phyloP scores from a whole-genome alignment of 2,797 vertebrate species.

The Epinephelus malabaricus region DNA sequence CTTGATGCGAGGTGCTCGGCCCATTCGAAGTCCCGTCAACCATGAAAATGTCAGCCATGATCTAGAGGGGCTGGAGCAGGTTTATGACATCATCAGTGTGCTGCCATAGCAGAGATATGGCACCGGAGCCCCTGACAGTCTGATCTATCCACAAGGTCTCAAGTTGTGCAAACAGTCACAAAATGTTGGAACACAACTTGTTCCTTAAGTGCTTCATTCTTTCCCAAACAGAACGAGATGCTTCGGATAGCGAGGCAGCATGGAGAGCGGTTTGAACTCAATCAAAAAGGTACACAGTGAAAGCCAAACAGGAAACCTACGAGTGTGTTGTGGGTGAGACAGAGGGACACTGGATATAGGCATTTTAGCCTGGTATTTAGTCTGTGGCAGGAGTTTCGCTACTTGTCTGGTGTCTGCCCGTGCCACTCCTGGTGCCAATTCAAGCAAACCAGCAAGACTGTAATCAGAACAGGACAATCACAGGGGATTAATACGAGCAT shows the following conservation, averaged over 20 bases:
- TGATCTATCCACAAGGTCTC: slow-evolving; percentile 69
- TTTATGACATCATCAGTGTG: slow-evolving; percentile 87
- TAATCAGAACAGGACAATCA: slow-evolving; percentile 75
- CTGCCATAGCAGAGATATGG: slow-evolving; percentile 80
- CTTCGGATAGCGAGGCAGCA: slow-evolving; percentile 38
- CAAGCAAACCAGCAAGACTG: slow-evolving; percentile 76
- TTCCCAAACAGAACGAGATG: slow-evolving; percentile 51
- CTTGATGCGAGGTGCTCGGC: slow-evolving; percentile 68
- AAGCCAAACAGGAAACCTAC: slow-evolving; percentile 74
- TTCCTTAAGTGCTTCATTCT: slow-evolving; percentile 53
- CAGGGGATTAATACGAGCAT: slow-evolving; percentile 66
- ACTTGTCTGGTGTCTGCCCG: slow-evolving; percentile 56
- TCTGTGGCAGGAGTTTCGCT: slow-evolving; percentile 69
- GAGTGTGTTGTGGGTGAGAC: slow-evolving; percentile 67
- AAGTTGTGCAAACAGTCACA: slow-evolving; percentile 68
- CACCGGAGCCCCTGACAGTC: slow-evolving; percentile 32
- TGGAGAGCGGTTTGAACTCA: slow-evolving; percentile 53
- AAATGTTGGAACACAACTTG: slow-evolving; percentile 40
- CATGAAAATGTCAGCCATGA: slow-evolving; percentile 84
- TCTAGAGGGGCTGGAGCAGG: slow-evolving; percentile 75
- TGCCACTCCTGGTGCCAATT: slow-evolving; percentile 71
- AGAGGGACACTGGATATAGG: slow-evolving; percentile 66
- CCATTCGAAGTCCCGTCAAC: slow-evolving; percentile 77
- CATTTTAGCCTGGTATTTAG: slow-evolving; percentile 75
- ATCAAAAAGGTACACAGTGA: slow-evolving; percentile 67